Percentiles rank a stretch among this genome's conserved stretches.
These are phyloP conservation scores for Andrena camellia DNA, from an alignment of 2,888 invertebrate genomes.

Conservation along the genomic window DNA sequence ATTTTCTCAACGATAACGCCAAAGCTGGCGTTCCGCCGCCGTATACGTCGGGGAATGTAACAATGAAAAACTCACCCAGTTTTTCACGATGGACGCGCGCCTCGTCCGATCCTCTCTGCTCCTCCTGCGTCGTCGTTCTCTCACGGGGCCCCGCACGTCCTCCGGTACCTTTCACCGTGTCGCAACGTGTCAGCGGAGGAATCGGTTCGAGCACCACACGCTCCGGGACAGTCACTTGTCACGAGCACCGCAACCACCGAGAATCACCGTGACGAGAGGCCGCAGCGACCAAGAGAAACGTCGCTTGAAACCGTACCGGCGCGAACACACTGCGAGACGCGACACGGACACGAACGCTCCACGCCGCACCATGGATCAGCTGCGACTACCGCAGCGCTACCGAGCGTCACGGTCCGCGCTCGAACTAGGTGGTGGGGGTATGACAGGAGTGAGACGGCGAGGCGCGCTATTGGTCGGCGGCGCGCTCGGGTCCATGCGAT, in stretches of 20 bases:
- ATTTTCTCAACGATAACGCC: not conserved
- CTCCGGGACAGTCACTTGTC: constrained; percentile 47
- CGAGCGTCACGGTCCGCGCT: constrained; percentile 36
- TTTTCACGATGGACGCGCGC: constrained; percentile 25
- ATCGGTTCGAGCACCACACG: constrained; percentile 30
- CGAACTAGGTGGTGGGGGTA: constrained; percentile 43
- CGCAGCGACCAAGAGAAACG: constrained; percentile 19
- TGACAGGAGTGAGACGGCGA: constrained; percentile 20
- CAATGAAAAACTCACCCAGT: constrained; percentile 48
- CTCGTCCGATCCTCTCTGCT: constrained; percentile 30
- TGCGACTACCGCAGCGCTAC: constrained; percentile 75
- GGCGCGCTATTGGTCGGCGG: constrained; percentile 6
- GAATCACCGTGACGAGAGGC: constrained; percentile 15
- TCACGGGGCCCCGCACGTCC: constrained; percentile 30
- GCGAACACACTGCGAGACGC: constrained; percentile 59
- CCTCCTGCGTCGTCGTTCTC: constrained; percentile 10
- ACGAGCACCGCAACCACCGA: constrained; percentile 37
- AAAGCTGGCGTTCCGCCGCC: not conserved
- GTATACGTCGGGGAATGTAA: not conserved
- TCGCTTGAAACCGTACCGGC: constrained; percentile 45
- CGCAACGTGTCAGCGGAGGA: constrained; percentile 56
- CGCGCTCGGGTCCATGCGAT: not conserved
- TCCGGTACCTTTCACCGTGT: constrained; percentile 66
- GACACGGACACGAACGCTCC: constrained; percentile 54
- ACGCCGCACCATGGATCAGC: constrained; percentile 78